Evolutionary conservation across 1,140 invertebrate genomes (phyloP), one percentile per base, ranked within the genome.

Genomic region (Diabrotica virgifera): DNA sequence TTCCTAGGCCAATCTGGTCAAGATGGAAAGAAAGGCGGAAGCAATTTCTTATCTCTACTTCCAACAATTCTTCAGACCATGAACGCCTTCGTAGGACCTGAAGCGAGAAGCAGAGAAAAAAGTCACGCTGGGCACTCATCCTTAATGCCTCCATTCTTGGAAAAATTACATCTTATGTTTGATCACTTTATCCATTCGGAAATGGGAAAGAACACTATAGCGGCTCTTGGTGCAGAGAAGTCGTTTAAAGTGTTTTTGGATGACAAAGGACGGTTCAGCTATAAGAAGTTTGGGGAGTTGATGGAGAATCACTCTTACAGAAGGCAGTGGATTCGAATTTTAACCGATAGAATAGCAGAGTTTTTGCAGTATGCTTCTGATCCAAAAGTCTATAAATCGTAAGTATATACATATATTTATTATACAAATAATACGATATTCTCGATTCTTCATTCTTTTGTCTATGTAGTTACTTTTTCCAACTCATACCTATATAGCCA

Each of bases 111-210:
- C 73, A 81, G 78, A 38, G 84, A 84, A 40, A 83, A 87, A 50
- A 84, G 86, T 35, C 89, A 91, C 67, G 84, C 85, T n/a, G 86
- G 83, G n/a, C 89, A 91, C 62, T 84, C 87, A 0, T 85, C 85
- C 78, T 87, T 88, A 66, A 77, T 92, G 64, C 90, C 90, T 0
- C 90, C 90, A 0, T 82, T 91, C 70, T 70, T 93, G 46, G 90
- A 91, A 71, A 89, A 87, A 60, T 69, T 86, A 1, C 89, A 91
- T 72, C 77, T 91, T 0, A 85, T 90, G 71, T 91, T 90, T 86
- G 89, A 92, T 65, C 85, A 91, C 53, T 92, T 92, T 72, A 87
- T 88, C 5, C 87, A 88, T 74, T 92, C 90, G 0, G 89, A 92
- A 68, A 78, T 92, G 0, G 90, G 90, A 0, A 86, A 86, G 69